Evolutionary conservation across 1,140 invertebrate species (phyloP), one percentile per base, ranked within the genome.

Genomic region (Gonatopus flavifemur): DNA sequence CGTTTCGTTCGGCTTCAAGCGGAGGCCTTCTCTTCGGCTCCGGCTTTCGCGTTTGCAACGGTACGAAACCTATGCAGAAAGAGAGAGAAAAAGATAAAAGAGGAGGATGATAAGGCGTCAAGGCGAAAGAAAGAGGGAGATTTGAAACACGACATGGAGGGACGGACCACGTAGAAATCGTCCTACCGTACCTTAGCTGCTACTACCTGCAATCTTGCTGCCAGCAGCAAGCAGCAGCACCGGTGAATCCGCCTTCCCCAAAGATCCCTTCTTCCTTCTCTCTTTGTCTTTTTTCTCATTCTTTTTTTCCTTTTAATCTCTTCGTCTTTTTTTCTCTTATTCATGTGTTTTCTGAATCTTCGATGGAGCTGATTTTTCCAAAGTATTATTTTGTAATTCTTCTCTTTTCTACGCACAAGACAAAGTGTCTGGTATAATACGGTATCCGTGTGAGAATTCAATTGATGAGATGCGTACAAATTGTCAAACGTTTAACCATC

Each of bases 1-100:
- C 66, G 66, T 71, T 69, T 69, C 69, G 69, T 70, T 70, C 61
- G 57, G 62, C 64, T 59, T 54, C 32, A 13, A n/a, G n/a, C n/a
- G n/a, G n/a, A n/a, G 12, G n/a, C 18, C 32, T n/a, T 10, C 32
- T 35, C 13, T 60, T 59, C 57, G 58, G 60, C 63, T 67, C 65
- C 57, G 47, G 60, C 58, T 56, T 61, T 59, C 62, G n/a, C n/a
- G 59, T 59, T 66, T 55, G 49, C 53, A 53, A 49, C 59, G 61
- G 58, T 60, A 69, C 64, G 68, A 69, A 69, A 69, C 52, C 51
- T 42, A 52, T 52, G 50, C 52, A 54, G 24, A 36, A 56, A 49
- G 43, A 42, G 56, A 49, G 24, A 56, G 59, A 63, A 62, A 58
- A 55, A 62, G 55, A 58, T 43, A 59, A 62, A 52, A 60, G 52